phyloP scores from a whole-genome alignment of 2,113 vertebrate genomes.

The Eira barbara region DNA sequence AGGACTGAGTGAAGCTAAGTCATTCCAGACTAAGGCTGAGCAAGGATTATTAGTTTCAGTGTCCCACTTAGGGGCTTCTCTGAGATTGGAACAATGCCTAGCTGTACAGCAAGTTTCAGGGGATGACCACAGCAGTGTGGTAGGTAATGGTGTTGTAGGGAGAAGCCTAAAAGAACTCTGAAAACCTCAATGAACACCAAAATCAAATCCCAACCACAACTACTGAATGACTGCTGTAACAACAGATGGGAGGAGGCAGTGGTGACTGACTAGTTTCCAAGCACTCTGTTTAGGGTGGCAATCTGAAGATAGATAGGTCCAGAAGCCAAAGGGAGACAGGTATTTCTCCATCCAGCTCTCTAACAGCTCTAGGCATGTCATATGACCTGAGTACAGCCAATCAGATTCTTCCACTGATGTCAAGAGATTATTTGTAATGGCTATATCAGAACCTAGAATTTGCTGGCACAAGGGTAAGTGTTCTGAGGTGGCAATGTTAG shows the following conservation, averaged over 20 bases:
- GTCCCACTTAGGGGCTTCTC: not conserved
- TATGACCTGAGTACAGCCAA: not conserved
- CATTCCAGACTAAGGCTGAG: not conserved
- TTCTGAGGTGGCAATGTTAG: conserved; percentile 1
- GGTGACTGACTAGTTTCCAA: not conserved
- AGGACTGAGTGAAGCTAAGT: not conserved
- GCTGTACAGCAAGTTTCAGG: not conserved
- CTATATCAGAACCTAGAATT: not conserved
- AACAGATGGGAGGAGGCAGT: not conserved
- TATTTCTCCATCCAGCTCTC: not conserved
- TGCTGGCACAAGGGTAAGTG: not conserved
- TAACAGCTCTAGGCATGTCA: not conserved
- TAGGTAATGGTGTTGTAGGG: not conserved
- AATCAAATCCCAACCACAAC: not conserved
- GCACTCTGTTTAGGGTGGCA: not conserved
- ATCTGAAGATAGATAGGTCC: not conserved
- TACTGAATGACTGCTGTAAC: not conserved
- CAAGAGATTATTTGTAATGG: conserved; percentile 1
- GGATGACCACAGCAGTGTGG: not conserved
- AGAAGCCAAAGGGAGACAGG: not conserved
- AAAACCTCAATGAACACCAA: not conserved
- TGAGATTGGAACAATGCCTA: not conserved
- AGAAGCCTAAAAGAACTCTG: not conserved
- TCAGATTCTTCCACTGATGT: not conserved
- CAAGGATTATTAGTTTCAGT: not conserved